phyloP scores from a whole-genome alignment of 2,888 invertebrate genomes.

The Scaptomyza tumidula region DNA sequence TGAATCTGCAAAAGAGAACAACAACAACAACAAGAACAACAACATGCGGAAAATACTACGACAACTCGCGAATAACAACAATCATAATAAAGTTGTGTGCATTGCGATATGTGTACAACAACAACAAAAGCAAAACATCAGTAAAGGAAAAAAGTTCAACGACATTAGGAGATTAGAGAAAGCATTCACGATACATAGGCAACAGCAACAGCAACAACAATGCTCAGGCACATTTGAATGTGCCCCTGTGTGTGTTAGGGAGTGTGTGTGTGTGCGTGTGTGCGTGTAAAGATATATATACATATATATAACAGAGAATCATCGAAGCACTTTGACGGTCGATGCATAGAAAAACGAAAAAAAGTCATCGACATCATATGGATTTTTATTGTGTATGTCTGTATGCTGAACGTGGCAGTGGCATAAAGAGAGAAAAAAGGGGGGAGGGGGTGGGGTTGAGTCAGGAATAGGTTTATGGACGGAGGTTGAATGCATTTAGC shows the following conservation, averaged over 20 bases:
- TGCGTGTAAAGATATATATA: conserved; percentile 10
- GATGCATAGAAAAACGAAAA: conserved; percentile 43
- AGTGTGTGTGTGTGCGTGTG: conserved; percentile 22
- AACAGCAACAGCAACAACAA: conserved; percentile 39
- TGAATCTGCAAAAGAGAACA: conserved; percentile 54
- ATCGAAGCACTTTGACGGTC: conserved; percentile 48
- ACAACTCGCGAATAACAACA: conserved; percentile 48
- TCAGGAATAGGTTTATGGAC: conserved; percentile 33
- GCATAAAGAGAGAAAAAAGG: conserved; percentile 1
- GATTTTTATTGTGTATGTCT: conserved; percentile 56
- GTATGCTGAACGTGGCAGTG: conserved; percentile 30
- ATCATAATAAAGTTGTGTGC: conserved; percentile 67
- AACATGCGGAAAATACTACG: conserved; percentile 61
- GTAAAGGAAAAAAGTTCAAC: conserved; percentile 67
- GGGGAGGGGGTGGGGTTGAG: neutral
- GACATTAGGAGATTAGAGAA: conserved; percentile 80
- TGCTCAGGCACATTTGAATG: conserved; percentile 69
- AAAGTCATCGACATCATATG: conserved; percentile 76
- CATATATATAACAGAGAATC: conserved; percentile 41
- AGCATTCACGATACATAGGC: conserved; percentile 53
- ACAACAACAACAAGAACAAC: conserved; percentile 11
- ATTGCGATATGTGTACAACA: conserved; percentile 30
- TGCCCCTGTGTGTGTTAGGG: conserved; percentile 18
- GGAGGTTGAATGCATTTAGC: conserved; percentile 35
- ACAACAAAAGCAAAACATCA: conserved; percentile 26